These are phyloP conservation scores for Monoplex corrugatus DNA, from an alignment of 2,888 invertebrate genomes.

Conservation along the genomic window DNA sequence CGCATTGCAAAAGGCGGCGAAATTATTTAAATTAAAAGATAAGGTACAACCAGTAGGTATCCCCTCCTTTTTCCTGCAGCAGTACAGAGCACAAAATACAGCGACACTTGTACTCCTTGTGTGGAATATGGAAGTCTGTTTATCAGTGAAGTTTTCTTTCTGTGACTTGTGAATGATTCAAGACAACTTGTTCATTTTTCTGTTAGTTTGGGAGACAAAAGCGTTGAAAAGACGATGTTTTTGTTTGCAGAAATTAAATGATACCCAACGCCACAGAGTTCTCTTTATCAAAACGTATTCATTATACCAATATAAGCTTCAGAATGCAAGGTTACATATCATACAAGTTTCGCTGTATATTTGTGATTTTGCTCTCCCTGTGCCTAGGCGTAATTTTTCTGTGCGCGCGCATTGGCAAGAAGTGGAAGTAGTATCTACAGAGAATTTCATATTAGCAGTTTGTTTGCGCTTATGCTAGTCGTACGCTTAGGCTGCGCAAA, in stretches of 20 bases:
- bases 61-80: neutral
- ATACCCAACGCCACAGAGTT: neutral
- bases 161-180: no score
- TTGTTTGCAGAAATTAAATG: no score
- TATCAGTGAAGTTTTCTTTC: no score
- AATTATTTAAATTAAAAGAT: neutral
- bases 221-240: no score
- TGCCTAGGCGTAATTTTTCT: neutral
- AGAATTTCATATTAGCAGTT: neutral
- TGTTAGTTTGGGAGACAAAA: no score
- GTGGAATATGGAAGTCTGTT: no score
- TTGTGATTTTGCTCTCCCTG: constrained; percentile 20
- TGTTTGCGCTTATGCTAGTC: neutral
- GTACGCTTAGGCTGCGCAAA: constrained; percentile 26
- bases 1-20: constrained; percentile 17
- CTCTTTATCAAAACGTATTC: neutral
- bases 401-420: neutral
- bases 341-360: constrained; percentile 30
- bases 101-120: constrained; percentile 3
- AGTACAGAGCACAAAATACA: neutral
- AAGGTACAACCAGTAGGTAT: neutral
- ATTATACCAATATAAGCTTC: no score
- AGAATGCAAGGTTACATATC: no score
- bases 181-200: no score
- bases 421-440: neutral